Evolutionary conservation across 2,113 vertebrate genomes (phyloP).

Genomic region (Tiliqua scincoides): DNA sequence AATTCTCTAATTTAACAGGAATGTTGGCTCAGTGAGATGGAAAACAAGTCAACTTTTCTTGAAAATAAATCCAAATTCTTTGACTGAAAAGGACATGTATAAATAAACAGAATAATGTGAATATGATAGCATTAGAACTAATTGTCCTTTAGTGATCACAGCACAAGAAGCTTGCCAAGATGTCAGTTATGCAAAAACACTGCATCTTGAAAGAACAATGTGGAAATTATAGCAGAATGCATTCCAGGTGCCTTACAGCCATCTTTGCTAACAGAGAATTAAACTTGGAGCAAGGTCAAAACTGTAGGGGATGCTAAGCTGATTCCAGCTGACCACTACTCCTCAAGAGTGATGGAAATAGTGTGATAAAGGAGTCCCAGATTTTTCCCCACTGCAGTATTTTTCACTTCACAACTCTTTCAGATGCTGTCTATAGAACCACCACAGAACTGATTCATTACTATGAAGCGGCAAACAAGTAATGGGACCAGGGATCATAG

Average conservation of each 20-base stretch:
- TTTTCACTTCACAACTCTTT: background rate
- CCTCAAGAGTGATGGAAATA: background rate
- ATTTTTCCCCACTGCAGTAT: background rate
- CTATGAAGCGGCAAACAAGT: background rate
- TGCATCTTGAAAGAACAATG: background rate
- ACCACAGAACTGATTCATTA: background rate
- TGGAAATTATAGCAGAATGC: background rate
- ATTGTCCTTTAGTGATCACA: constrained; percentile 25
- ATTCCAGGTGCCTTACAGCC: background rate
- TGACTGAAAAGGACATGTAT: constrained; percentile 33
- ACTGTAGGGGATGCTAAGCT: background rate
- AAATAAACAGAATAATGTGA: constrained; percentile 14
- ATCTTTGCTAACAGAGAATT: background rate
- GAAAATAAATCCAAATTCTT: constrained; percentile 11
- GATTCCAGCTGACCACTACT: background rate
- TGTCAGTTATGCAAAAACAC: background rate
- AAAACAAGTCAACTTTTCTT: constrained; percentile 52
- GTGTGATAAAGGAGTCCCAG: background rate
- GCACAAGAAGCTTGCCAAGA: background rate
- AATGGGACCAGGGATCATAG: background rate
- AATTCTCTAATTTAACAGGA: constrained; percentile 73
- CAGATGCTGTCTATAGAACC: background rate
- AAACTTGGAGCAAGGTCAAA: background rate
- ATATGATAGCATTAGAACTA: constrained; percentile 32
- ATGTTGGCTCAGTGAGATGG: constrained; percentile 73